phyloP scores from a whole-genome alignment of 92 coral and sea anemone genomes.

The Virgularia gustaviana region DNA sequence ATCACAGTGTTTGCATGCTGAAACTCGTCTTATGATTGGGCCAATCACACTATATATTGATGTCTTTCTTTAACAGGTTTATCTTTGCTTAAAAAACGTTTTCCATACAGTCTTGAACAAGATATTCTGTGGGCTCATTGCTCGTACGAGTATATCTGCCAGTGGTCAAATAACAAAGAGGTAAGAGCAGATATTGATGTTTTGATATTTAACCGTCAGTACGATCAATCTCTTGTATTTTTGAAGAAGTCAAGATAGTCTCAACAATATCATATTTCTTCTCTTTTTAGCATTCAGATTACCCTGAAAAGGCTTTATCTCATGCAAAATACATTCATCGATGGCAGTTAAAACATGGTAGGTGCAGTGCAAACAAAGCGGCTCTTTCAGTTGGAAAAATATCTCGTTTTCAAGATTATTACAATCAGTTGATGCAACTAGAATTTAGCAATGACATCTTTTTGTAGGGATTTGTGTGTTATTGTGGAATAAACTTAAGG shows the following conservation, averaged over 20 bases:
- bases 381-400: neutral
- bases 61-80: slow-evolving; percentile 54
- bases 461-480: slow-evolving; percentile 66
- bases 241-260: neutral
- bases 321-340: slow-evolving; percentile 70
- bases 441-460: too few relatives aligned
- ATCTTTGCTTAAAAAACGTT: slow-evolving; percentile 61
- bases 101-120: slow-evolving; percentile 77
- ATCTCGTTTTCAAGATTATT: neutral
- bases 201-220: neutral
- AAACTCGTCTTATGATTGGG: neutral
- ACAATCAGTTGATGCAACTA: too few relatives aligned
- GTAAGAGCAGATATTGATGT: too few relatives aligned
- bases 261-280: neutral
- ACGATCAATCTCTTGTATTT: neutral
- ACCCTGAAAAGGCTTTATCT: slow-evolving; percentile 63
- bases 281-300: slow-evolving; percentile 57
- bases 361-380: neutral
- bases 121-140: slow-evolving; percentile 91
- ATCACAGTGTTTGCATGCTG: too few relatives aligned
- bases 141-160: slow-evolving; percentile 57
- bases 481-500: slow-evolving; percentile 76
- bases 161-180: slow-evolving; percentile 82
- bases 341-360: slow-evolving; percentile 74
- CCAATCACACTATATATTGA: too few relatives aligned